These are phyloP conservation scores for Ichneumoninae sp. DNA, from an alignment of 2,888 invertebrate genomes.

Conservation along the genomic window DNA sequence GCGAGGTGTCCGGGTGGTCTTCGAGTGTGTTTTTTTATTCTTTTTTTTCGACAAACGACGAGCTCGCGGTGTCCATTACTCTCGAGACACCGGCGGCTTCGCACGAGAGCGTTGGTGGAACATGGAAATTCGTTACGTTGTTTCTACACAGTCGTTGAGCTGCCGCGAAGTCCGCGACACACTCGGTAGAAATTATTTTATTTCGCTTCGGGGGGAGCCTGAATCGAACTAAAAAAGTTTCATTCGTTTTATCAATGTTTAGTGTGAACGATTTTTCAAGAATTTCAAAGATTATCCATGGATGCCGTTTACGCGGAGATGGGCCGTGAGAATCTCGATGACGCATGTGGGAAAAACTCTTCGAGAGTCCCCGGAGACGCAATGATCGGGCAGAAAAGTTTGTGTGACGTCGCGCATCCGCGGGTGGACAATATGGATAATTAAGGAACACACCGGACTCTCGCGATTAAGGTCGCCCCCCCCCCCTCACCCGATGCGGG, in stretches of 20 bases:
- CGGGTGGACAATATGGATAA: slow-evolving; percentile 71
- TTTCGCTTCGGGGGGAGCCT: background rate
- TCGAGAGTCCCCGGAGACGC: slow-evolving; percentile 45
- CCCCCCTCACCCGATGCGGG: slow-evolving; percentile 42
- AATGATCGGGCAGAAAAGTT: slow-evolving; percentile 68
- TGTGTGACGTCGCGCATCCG: slow-evolving; percentile 61
- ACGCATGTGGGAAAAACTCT: slow-evolving; percentile 18
- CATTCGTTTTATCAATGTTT: background rate
- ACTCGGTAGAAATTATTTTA: slow-evolving; percentile 6
- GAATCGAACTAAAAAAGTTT: background rate
- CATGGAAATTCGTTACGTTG: slow-evolving; percentile 62
- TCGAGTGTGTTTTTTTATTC: slow-evolving; percentile 15
- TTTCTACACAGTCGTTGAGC: slow-evolving; percentile 42
- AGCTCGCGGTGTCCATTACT: slow-evolving; percentile 40
- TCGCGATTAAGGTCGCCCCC: slow-evolving; percentile 61
- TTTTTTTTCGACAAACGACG: slow-evolving; percentile 24
- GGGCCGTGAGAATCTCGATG: slow-evolving; percentile 50
- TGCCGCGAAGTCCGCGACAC: slow-evolving; percentile 40
- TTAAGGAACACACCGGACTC: slow-evolving; percentile 65
- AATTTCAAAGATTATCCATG: background rate
- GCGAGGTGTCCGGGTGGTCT: slow-evolving; percentile 59
- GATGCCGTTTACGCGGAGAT: background rate
- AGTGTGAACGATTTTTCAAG: background rate
- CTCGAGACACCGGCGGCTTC: slow-evolving; percentile 18
- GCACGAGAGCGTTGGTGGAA: slow-evolving; percentile 47